Percentiles rank a stretch among this genome's conserved stretches.
Evolutionary conservation across 2,797 vertebrate species (phyloP).

Genomic region (Cryptoprocta ferox): DNA sequence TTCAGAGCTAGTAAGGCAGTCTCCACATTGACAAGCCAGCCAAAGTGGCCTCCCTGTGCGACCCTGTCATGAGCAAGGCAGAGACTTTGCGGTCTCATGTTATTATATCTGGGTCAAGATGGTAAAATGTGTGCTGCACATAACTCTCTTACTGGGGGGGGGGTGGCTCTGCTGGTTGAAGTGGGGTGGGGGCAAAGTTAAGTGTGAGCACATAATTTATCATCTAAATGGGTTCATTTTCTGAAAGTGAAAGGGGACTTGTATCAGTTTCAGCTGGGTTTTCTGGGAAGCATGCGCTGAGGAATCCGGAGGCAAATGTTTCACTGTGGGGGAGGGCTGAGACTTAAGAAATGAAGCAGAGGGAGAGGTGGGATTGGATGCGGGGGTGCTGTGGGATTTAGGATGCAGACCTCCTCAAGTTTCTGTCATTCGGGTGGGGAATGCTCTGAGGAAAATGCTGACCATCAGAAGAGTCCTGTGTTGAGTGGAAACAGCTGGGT

Average conservation of each 20-base stretch:
- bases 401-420: neutral
- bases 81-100: neutral
- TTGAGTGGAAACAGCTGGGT: neutral
- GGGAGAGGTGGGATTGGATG: neutral
- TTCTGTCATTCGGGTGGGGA: neutral
- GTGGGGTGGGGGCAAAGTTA: neutral
- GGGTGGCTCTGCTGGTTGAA: neutral
- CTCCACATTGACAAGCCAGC: neutral
- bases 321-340: neutral
- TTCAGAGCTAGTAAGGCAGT: neutral
- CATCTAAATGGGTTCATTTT: neutral
- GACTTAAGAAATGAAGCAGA: neutral
- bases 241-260: neutral
- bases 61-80: neutral
- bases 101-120: neutral
- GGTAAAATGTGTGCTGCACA: neutral
- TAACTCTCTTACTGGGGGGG: neutral
- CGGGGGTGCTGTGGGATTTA: neutral
- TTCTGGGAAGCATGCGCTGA: neutral
- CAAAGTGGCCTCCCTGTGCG: neutral
- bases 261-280: neutral
- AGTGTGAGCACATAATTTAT: neutral
- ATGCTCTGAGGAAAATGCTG: neutral
- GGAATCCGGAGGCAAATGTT: neutral
- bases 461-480: neutral